These are phyloP conservation scores for Thoracochromis brauschi DNA, from an alignment of 2,113 vertebrate species.

Conservation along the genomic window DNA sequence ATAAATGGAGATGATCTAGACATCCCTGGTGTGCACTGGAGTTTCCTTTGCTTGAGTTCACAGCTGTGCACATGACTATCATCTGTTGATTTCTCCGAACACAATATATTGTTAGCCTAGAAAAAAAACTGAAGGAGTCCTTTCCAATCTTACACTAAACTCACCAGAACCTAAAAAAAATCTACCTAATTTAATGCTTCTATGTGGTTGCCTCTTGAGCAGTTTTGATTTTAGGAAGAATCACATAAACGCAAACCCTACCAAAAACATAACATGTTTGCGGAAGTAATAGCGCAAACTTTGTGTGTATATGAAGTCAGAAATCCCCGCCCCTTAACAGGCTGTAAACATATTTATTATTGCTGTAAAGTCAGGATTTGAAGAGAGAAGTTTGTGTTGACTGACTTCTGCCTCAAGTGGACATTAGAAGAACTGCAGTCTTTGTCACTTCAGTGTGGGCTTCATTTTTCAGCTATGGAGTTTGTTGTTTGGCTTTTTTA, in stretches of 20 bases:
- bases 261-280: not conserved
- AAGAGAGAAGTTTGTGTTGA: not conserved
- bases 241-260: not conserved
- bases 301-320: not conserved
- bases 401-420: not conserved
- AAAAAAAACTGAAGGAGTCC: not conserved
- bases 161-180: not conserved
- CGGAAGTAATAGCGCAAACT: not conserved
- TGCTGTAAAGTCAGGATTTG: not conserved
- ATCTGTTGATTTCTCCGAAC: not conserved
- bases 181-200: not conserved
- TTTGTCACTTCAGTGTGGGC: not conserved
- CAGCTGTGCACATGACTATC: not conserved
- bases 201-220: not conserved
- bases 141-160: not conserved
- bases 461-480: not conserved
- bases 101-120: not conserved
- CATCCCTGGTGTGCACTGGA: not conserved
- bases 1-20: not conserved
- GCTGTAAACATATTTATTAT: not conserved
- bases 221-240: not conserved
- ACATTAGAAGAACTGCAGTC: not conserved
- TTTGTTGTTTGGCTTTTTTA: not conserved
- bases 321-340: not conserved
- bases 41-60: not conserved